Evolutionary conservation across 1,140 invertebrate species (phyloP).

Genomic region (Aphaenogaster ashmeadi): DNA sequence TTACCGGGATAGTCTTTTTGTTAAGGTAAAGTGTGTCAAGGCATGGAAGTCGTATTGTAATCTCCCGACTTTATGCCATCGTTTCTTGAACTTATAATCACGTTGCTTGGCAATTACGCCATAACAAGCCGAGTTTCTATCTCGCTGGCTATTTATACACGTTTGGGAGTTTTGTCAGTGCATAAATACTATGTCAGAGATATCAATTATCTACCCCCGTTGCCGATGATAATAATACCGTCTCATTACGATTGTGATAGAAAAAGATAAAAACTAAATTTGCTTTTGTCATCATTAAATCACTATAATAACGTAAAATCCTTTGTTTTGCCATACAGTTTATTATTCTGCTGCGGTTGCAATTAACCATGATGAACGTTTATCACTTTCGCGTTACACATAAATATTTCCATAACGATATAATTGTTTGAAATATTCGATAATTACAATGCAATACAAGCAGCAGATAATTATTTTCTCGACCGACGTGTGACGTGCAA

Average conservation of each 20-base stretch:
- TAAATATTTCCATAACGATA: background rate
- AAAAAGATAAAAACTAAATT: conserved; percentile 9
- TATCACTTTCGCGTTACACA: background rate
- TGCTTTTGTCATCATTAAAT: conserved; percentile 17
- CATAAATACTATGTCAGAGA: conserved; percentile 18
- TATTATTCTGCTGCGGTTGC: conserved; percentile 4
- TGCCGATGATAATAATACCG: background rate
- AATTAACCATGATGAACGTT: conserved; percentile 7
- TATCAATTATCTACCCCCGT: conserved; percentile 19
- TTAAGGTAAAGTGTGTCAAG: conserved; percentile 28
- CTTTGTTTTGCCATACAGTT: background rate
- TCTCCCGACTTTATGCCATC: conserved; percentile 38
- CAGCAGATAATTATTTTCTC: background rate
- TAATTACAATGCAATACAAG: conserved; percentile 14
- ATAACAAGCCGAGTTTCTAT: conserved; percentile 24
- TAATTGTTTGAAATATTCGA: background rate
- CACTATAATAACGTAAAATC: conserved; percentile 1
- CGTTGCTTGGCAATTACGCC: conserved; percentile 31
- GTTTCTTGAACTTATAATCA: conserved; percentile 51
- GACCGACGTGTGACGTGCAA: no score
- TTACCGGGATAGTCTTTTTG: conserved; percentile 28
- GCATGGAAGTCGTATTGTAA: conserved; percentile 45
- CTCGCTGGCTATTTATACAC: conserved; percentile 23
- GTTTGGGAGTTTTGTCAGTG: background rate
- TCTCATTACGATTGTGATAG: background rate